A percentile compares a stretch with the other conserved stretches of the same genome.
phyloP scores from a whole-genome alignment of 1,140 invertebrate genomes.

The Cepaea nemoralis region DNA sequence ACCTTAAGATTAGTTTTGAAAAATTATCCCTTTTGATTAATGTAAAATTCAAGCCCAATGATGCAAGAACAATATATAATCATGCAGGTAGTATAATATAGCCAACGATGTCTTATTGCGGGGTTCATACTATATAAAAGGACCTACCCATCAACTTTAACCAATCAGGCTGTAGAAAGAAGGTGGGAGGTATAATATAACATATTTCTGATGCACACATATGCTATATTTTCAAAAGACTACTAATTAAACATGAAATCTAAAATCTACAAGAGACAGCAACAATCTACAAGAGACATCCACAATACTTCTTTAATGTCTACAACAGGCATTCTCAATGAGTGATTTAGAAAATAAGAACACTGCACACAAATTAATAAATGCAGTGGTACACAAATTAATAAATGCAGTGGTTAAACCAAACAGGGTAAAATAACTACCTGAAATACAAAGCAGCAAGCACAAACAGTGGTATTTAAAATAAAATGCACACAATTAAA shows the following conservation, averaged over 20 bases:
- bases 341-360: background rate
- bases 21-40: too few species aligned
- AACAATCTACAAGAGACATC: background rate
- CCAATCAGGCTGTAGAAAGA: conserved; percentile 33
- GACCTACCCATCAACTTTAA: conserved; percentile 37
- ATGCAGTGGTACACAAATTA: background rate
- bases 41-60: background rate
- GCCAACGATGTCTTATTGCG: background rate
- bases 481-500: background rate
- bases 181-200: background rate
- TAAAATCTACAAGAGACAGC: background rate
- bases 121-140: background rate
- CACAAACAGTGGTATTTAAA: background rate
- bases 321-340: too few species aligned
- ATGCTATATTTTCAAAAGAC: background rate
- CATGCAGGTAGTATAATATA: background rate
- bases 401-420: background rate
- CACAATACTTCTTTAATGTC: background rate
- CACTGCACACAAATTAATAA: background rate
- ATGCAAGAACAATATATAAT: conserved; percentile 14
- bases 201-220: background rate
- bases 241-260: too few species aligned
- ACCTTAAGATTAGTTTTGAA: too few species aligned
- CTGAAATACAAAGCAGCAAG: background rate
- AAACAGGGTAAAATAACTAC: background rate